These are phyloP conservation scores for Cynoglossus semilaevis DNA, from an alignment of 2,113 vertebrate species.

Conservation along the genomic window DNA sequence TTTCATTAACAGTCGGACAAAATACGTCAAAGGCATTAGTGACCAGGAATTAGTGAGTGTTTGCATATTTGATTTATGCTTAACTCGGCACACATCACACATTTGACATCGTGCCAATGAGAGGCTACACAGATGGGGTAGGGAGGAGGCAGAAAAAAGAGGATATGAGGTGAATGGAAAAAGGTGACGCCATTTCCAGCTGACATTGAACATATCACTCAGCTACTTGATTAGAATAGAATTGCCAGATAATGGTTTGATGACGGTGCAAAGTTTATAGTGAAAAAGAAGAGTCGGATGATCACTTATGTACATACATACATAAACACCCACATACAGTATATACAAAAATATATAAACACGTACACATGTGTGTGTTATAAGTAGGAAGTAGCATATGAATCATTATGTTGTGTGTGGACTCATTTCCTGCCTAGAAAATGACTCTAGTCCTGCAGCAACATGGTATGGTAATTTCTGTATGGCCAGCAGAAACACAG, in stretches of 20 bases:
- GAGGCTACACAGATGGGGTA: conserved; percentile 2
- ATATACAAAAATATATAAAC: too few relatives aligned
- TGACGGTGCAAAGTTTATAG: conserved; percentile 45
- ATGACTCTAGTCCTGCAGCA: conserved; percentile 15
- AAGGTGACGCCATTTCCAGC: conserved; percentile 46
- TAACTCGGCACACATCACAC: conserved; percentile 9
- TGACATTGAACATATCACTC: conserved; percentile 30
- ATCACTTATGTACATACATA: too few relatives aligned
- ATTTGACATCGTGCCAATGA: conserved; percentile 9
- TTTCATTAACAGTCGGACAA: not conserved
- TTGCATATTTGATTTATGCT: conserved; percentile 11
- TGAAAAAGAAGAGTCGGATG: conserved; percentile 7
- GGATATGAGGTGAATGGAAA: not conserved
- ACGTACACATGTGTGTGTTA: too few relatives aligned
- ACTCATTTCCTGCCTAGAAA: conserved; percentile 6
- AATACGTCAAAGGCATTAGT: not conserved
- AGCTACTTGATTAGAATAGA: conserved; percentile 43
- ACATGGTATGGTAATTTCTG: conserved; percentile 10
- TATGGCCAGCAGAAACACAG: conserved; percentile 8
- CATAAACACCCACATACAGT: too few relatives aligned
- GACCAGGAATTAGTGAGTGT: conserved; percentile 4
- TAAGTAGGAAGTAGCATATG: too few relatives aligned
- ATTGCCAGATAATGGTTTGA: conserved; percentile 57
- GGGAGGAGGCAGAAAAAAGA: not conserved
- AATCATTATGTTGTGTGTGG: not conserved